Evolutionary conservation across 92 coral and sea anemone species (phyloP).

Genomic region (Phenganax subtilis): DNA sequence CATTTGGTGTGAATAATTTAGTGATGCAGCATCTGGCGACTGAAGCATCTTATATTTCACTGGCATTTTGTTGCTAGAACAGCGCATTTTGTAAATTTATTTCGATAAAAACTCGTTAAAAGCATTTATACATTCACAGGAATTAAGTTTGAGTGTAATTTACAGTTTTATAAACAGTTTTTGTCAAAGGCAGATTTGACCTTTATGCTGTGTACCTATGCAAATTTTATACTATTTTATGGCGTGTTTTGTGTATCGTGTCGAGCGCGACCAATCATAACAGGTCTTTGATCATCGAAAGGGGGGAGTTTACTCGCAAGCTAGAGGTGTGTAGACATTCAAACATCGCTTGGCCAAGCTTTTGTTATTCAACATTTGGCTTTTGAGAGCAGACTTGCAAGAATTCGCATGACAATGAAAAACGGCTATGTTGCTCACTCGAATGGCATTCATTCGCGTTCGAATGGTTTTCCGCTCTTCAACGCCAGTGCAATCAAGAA

Average conservation of each 20-base stretch:
- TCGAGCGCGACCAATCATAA: slow-evolving; percentile 11
- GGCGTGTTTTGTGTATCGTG: neutral
- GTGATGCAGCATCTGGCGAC: neutral
- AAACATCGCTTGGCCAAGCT: neutral
- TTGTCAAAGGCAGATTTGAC: neutral
- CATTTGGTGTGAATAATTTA: slow-evolving; percentile 13
- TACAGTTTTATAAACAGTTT: neutral
- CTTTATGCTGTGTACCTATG: neutral
- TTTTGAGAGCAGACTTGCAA: neutral
- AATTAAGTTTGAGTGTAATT: neutral
- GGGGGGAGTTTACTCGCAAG: neutral
- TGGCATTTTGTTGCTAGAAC: neutral
- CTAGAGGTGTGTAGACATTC: neutral
- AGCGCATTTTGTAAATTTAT: neutral
- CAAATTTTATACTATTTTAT: neutral
- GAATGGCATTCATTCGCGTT: slow-evolving; percentile 18
- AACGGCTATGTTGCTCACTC: slow-evolving; percentile 31
- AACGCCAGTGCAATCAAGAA: slow-evolving; percentile 60
- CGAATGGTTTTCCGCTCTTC: slow-evolving; percentile 65
- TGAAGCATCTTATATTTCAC: neutral
- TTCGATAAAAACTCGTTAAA: neutral
- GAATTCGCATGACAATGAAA: neutral
- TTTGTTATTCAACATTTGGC: neutral
- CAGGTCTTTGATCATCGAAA: neutral
- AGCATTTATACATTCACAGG: neutral